Evolutionary conservation across 2,113 vertebrate genomes (phyloP), one percentile per base, ranked within the genome.

Genomic region (Turdus rufiventris): DNA sequence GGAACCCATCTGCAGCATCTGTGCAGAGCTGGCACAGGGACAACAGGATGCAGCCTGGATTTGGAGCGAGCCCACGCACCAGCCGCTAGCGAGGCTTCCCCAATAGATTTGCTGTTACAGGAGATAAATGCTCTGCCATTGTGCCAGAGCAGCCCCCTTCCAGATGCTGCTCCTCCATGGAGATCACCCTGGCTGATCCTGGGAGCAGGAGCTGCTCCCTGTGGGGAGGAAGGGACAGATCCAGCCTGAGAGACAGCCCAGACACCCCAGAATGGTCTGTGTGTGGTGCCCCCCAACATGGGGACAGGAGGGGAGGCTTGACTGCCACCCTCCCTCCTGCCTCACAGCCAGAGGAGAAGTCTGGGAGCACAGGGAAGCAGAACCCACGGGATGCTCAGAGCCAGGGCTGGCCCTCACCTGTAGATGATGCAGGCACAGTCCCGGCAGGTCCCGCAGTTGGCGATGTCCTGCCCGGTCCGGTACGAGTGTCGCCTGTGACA

Each of bases 361-460:
- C 4, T 21, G 54, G 20, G 40, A 40, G 26, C 1, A 9, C 28
- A 36, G 68, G 34, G 53, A 9, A 54, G 29, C 56, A 17, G 73
- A 28, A 34, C 7, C 50, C 3, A 2, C 0, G 2, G 62, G 42
- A 31, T 12, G 2, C 9, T 14, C 7, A n/a, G 50, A 18, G 34
- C 47, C 73, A 4, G 81, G 31, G 82, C 53, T 26, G 79, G 19
- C 75, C 58, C 97, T 45, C 97, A 99, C 98, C 98, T 99, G 97
- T 99, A 99, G 97, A 99, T 98, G 97, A 99, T 99, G 97, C 98
- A 99, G 88, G 98, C 98, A 5, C 98, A 99, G 97, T 99, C 98
- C 84, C 98, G 98, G 97, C 98, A 99, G 85, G 98, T 98, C 79
- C 98, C 98, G 20, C 98, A 98, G 98, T 99, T 99, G 96, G 98